A percentile compares a stretch with the other conserved stretches of the same genome.
Conservation (phyloP, 2,888 invertebrate genomes). For the Prenolepis imparis region DNA sequence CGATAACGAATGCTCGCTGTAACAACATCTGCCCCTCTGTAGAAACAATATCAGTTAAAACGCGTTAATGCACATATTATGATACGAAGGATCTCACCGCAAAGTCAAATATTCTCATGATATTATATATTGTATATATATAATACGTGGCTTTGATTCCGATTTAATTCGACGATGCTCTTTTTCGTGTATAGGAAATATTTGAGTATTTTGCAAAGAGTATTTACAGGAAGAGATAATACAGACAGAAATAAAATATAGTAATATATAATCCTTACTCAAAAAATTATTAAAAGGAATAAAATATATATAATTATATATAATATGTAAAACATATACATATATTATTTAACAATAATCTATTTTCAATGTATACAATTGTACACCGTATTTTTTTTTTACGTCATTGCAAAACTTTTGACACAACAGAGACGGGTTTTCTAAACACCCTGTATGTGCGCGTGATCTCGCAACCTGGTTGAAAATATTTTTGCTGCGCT, state of each 20-base stretch:
- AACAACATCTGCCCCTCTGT: slow-evolving; percentile 33
- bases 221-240: not conserved
- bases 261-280: not conserved
- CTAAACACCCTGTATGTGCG: slow-evolving; percentile 20
- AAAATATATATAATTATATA: not conserved
- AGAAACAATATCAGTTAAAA: slow-evolving; percentile 40
- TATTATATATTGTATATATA: too few species aligned
- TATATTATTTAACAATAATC: not conserved
- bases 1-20: slow-evolving; percentile 17
- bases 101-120: slow-evolving; percentile 8
- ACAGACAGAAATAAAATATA: slow-evolving; percentile 11
- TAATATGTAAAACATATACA: not conserved
- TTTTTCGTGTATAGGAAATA: not conserved
- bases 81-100: not conserved
- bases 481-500: slow-evolving; percentile 55
- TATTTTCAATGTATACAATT: not conserved
- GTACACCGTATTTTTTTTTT: not conserved
- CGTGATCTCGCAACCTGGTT: slow-evolving; percentile 41
- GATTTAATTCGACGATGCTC: not conserved
- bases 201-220: not conserved
- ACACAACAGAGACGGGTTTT: not conserved
- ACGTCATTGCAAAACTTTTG: not conserved
- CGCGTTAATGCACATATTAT: slow-evolving; percentile 9
- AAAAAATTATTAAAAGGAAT: not conserved
- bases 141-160: not conserved